phyloP scores from a whole-genome alignment of 2,113 vertebrate species.

The Cavia porcellus region DNA sequence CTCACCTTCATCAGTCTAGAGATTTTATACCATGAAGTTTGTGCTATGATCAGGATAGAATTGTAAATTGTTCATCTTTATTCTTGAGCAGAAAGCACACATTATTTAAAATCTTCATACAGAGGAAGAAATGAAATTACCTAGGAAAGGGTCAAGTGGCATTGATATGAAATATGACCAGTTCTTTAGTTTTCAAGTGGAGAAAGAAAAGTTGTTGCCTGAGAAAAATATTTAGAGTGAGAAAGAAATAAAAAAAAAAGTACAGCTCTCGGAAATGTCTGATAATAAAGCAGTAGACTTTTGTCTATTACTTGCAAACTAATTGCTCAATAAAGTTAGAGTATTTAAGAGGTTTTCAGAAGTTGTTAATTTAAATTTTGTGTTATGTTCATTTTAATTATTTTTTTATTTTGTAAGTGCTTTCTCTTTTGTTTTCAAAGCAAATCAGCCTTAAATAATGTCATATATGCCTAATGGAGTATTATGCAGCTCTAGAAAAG shows the following conservation, averaged over 20 bases:
- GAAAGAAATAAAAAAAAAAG: neutral
- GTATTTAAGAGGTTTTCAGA: neutral
- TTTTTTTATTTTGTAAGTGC: neutral
- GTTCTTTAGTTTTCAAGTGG: neutral
- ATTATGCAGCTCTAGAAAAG: neutral
- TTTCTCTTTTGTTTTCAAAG: constrained; percentile 48
- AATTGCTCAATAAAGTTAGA: neutral
- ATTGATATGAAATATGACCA: neutral
- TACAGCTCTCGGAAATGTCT: neutral
- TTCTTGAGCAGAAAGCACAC: neutral
- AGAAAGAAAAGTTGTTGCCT: neutral
- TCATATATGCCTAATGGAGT: neutral
- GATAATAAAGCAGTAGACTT: neutral
- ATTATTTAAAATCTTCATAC: constrained; percentile 34
- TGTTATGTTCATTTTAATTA: constrained; percentile 2
- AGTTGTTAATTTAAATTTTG: constrained; percentile 13
- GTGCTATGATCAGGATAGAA: neutral
- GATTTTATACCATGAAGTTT: neutral
- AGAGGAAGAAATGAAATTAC: constrained; percentile 27
- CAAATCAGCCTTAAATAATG: neutral
- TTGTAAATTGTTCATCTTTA: neutral
- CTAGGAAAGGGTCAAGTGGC: neutral
- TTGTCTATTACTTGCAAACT: neutral
- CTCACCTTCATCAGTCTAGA: neutral
- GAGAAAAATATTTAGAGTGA: neutral